phyloP scores from a whole-genome alignment of 2,113 vertebrate genomes.

The Petromus typicus region DNA sequence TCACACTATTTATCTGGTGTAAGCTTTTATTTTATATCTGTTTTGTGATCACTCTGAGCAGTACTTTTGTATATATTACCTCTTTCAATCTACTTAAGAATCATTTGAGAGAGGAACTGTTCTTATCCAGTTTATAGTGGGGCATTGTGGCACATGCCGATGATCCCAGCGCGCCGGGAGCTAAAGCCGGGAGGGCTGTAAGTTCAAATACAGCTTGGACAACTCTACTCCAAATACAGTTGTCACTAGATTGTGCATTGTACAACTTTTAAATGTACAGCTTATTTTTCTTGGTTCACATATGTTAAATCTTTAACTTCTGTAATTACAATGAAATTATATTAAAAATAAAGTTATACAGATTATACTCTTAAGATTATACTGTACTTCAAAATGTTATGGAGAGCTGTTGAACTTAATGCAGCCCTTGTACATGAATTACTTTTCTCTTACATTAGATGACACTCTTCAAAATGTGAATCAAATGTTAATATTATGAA shows the following conservation, averaged over 20 bases:
- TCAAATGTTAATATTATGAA: neutral
- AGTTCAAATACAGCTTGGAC: neutral
- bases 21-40: neutral
- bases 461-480: neutral
- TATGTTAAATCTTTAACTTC: neutral
- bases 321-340: neutral
- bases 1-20: neutral
- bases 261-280: neutral
- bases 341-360: neutral
- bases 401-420: neutral
- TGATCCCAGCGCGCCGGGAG: neutral
- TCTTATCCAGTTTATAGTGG: neutral
- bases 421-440: neutral
- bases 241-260: neutral
- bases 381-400: neutral
- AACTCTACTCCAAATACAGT: neutral
- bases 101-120: neutral
- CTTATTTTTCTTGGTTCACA: neutral
- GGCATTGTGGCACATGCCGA: neutral
- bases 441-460: neutral
- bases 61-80: neutral
- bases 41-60: neutral
- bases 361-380: neutral
- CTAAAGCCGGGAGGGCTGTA: neutral
- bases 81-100: constrained; percentile 9